Evolutionary conservation across 2,113 vertebrate species (phyloP).

Genomic region (Percina caprodes): DNA sequence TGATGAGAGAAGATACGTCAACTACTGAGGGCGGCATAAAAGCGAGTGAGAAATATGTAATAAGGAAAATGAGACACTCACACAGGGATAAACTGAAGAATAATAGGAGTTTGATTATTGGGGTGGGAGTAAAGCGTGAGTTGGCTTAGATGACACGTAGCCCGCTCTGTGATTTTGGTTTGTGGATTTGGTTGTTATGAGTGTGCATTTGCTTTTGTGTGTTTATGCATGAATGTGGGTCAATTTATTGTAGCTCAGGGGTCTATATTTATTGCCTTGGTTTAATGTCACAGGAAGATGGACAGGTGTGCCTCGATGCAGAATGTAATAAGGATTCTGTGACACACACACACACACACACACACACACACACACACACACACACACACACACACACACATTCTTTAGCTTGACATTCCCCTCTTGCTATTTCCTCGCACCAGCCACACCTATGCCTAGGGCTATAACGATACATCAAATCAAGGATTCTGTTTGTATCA

Average conservation of each 20-base stretch:
- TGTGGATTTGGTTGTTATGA: constrained; percentile 5
- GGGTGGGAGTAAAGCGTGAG: constrained; percentile 17
- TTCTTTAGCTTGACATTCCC: constrained; percentile 43
- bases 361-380: neutral
- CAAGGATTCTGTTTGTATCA: too few species aligned
- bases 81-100: constrained; percentile 32
- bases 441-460: constrained; percentile 23
- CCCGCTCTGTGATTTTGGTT: constrained; percentile 22
- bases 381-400: neutral
- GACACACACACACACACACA: constrained; percentile 25
- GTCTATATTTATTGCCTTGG: constrained; percentile 72
- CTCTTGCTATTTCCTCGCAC: constrained; percentile 23
- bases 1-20: constrained; percentile 52
- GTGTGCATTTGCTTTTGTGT: constrained; percentile 40
- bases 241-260: constrained; percentile 70
- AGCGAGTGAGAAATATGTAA: constrained; percentile 14
- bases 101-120: constrained; percentile 57
- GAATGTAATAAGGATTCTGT: constrained; percentile 63
- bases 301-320: constrained; percentile 60
- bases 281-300: constrained; percentile 66
- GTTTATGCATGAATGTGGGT: constrained; percentile 47
- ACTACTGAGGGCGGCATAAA: constrained; percentile 4
- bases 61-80: neutral
- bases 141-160: constrained; percentile 21
- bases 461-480: too few species aligned